Base-by-base conservation (phyloP, 2,797 vertebrate genomes). In the Spinibarbus caldwelli region DNA sequence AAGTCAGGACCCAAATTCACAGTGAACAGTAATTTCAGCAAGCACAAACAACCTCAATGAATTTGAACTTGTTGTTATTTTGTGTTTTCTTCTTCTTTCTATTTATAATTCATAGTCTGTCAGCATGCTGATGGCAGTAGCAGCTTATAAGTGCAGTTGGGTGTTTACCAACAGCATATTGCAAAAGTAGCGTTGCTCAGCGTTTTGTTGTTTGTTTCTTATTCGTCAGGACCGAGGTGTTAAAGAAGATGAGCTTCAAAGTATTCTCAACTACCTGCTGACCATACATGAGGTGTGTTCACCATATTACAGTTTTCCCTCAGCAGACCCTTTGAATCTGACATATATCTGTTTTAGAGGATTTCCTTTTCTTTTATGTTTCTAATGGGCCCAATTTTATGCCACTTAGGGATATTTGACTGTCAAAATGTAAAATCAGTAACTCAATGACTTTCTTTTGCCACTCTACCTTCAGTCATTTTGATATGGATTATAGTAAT, bases 181-280 rank as follows among this genome's bases (percentile, higher is more conserved):
- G 52, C 6, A 38, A 57, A 59, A 57, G 67, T 59, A 59, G n/a
- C 36, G 1, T 38, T 47, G 12, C 70, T 73, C 38, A 29, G 29
- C 43, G 2, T 49, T 70, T 71, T 54, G 5, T 36, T 43, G 45
- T 26, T 23, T 23, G 23, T 41, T 38, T 73, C 59, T 5, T 9
- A 31, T 52, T 59, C 1, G 5, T 52, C 90, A 96, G 98, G 98
- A 99, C 92, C 96, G 93, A 87, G 97, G 97, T 81, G 96, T 99
- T 87, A 98, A 98, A 91, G 97, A 98, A 92, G 98, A 99, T 81
- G 98, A 99, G 91, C 94, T 99, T 68, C 98, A 99, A 91, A 97
- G 97, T 89, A 96, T 99, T 93, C 95, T 99, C 82, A 99, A 97
- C 95, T 99, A 98, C 84, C 93, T 99, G 78, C 94, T 99, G 87